phyloP scores from a whole-genome alignment of 2,113 vertebrate genomes.

The Xenus cinereus region DNA sequence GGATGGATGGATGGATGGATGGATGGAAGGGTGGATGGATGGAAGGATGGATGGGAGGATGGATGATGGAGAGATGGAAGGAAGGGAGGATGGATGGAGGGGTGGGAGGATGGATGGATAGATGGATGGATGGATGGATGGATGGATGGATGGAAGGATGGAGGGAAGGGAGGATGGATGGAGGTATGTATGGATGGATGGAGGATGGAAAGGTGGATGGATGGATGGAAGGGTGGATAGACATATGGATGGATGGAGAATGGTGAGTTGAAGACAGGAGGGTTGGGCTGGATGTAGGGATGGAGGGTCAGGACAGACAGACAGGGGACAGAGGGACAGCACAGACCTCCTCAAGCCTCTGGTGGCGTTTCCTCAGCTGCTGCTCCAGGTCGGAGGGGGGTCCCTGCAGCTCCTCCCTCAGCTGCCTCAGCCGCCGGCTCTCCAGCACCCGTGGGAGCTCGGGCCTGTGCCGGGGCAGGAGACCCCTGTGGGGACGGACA shows the following conservation, averaged over 20 bases:
- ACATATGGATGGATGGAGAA: background rate
- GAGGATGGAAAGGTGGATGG: background rate
- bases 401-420: constrained; percentile 69
- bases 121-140: background rate
- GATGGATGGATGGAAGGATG: fast-evolving
- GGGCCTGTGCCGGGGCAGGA: constrained; percentile 52
- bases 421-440: constrained; percentile 71
- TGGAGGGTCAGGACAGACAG: background rate
- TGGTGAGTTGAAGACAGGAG: background rate
- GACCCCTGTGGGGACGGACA: background rate
- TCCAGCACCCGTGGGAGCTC: constrained; percentile 77
- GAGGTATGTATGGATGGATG: background rate
- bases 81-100: background rate
- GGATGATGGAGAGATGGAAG: no score
- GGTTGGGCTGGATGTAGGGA: background rate
- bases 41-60: no score
- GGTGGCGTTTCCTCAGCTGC: constrained; percentile 79
- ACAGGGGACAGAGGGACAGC: background rate
- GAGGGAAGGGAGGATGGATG: no score
- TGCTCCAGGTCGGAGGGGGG: constrained; percentile 76
- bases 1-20: no score
- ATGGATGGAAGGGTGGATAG: no score
- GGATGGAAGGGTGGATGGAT: no score
- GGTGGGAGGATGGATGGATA: background rate
- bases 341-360: constrained; percentile 76